Base-by-base conservation (phyloP, 2,888 invertebrate genomes). In the Pinctada fucata region DNA sequence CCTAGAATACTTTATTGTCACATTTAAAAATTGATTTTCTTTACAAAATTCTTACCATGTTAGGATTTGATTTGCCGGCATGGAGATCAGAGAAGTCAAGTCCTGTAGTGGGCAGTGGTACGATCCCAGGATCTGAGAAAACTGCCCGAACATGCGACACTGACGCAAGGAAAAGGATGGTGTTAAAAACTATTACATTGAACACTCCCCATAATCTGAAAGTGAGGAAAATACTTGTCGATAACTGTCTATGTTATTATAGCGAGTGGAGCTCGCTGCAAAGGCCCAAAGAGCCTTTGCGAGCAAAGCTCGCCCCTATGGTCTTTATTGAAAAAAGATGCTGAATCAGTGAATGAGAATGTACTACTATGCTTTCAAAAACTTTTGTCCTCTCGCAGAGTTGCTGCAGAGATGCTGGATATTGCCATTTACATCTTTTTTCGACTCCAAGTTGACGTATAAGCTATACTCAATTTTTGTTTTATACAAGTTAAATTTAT, bases 71-170 rank as follows among this genome's bases (percentile, higher is more conserved):
- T 51, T 88, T 88, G 10, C 90, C 90, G n/a, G 89, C 86, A 72
- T 91, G 90, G 66, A 91, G 83, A 90, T 96, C 96, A 1, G 96
- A 96, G 92, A 96, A 96, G 91, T 96, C 96, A 90, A 96, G 93
- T 84, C 95, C 94, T 68, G 92, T 92, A 78, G 90, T 90, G 50
- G 93, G 93, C 75, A 96, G 93, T n/a, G 96, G 97, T 66, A 97
- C 96, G 72, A 96, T 95, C 2, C 97, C 97, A 3, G 97, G 97
- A 93, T 97, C 97, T n/a, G 96, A 96, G 87, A 96, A 94, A 78
- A 97, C 96, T 6, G 97, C 97, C 89, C 96, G 94, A n/a, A 96
- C 88, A 92, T 97, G 97, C 2, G 97, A 94, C 93, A 96, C 94
- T 73, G 95, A 93, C 81, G 97, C 93, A 75, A 97, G 93, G 88